Conservation (phyloP, 2,113 vertebrate genomes). For the Sus scrofa region DNA sequence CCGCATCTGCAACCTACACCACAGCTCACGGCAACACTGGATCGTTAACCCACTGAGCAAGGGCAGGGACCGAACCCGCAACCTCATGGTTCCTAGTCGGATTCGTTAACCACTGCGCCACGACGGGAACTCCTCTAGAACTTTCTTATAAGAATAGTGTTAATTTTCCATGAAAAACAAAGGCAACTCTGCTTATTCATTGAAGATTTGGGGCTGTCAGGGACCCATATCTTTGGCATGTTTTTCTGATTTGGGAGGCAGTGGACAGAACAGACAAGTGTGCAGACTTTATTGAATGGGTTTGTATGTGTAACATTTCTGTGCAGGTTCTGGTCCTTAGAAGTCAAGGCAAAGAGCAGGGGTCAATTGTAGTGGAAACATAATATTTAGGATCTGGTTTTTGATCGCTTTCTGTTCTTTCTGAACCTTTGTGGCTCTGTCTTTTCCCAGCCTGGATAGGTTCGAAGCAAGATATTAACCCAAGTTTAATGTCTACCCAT, state of each 20-base stretch:
- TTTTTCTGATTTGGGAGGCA: background rate
- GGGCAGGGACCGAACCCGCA: no score
- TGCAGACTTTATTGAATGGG: background rate
- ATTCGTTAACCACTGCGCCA: no score
- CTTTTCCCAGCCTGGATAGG: background rate
- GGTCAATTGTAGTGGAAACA: background rate
- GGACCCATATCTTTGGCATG: background rate
- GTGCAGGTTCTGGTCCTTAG: background rate
- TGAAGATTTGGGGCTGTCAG: background rate
- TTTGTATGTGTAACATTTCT: background rate
- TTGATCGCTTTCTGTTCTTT: background rate
- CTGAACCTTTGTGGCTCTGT: background rate
- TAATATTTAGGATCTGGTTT: background rate
- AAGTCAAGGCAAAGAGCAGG: background rate
- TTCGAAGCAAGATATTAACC: background rate
- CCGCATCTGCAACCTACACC: no score
- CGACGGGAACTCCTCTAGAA: no score
- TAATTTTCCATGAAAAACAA: background rate
- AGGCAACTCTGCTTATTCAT: background rate
- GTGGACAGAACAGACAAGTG: background rate
- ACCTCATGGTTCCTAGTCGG: no score
- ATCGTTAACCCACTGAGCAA: no score
- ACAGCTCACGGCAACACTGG: no score
- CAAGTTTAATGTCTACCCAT: background rate
- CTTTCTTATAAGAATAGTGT: background rate